Evolutionary conservation across 2,888 invertebrate genomes (phyloP).

Genomic region (Clunio marinus): DNA sequence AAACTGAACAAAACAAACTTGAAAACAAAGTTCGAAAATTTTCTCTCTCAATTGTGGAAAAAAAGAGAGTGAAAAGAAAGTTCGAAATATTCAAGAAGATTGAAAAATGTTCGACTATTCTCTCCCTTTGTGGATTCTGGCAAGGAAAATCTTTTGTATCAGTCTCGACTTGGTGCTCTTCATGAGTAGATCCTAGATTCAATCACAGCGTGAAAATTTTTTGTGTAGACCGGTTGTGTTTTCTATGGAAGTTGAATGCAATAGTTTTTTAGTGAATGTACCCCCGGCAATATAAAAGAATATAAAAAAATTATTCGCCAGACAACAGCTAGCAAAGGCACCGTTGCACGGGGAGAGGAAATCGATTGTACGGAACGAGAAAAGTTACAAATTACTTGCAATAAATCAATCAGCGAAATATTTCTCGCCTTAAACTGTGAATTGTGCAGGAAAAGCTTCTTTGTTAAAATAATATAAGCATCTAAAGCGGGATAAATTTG

Average conservation of each 20-base stretch:
- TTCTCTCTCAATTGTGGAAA: no score
- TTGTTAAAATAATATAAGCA: no score
- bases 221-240: background rate
- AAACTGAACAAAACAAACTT: no score
- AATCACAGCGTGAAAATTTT: background rate
- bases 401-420: slow-evolving; percentile 10
- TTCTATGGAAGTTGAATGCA: background rate
- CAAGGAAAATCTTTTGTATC: background rate
- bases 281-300: background rate
- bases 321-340: background rate
- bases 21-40: no score
- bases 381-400: slow-evolving; percentile 11
- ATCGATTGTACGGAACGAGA: background rate
- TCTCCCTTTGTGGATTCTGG: background rate
- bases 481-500: background rate
- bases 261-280: background rate
- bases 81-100: background rate
- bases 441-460: background rate
- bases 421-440: background rate
- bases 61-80: no score
- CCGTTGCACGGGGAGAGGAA: background rate
- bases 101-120: background rate
- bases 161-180: background rate
- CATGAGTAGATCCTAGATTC: background rate
- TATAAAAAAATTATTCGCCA: background rate